Evolutionary conservation across 2,113 vertebrate species (phyloP).

Genomic region (Oxygymnocypris stewartii): DNA sequence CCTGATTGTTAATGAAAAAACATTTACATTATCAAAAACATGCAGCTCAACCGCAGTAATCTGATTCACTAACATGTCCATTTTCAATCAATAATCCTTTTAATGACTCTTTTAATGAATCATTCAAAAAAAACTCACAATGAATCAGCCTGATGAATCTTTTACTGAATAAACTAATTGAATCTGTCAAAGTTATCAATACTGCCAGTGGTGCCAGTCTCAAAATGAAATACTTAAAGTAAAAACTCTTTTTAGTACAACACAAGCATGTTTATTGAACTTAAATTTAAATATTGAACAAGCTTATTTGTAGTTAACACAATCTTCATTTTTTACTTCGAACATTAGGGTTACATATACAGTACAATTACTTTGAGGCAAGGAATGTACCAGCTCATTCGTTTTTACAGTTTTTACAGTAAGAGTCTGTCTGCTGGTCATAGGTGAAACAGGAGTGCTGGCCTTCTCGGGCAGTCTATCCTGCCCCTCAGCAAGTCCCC

Average conservation of each 20-base stretch:
- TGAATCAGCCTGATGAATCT: neutral
- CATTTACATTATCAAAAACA: neutral
- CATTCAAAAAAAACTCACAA: neutral
- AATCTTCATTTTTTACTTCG: neutral
- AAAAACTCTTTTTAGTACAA: neutral
- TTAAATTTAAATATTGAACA: neutral
- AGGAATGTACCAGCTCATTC: neutral
- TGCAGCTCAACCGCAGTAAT: neutral
- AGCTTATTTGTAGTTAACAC: neutral
- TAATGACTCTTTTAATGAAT: neutral
- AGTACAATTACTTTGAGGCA: neutral
- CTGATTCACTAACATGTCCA: neutral
- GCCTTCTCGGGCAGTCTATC: constrained; percentile 6
- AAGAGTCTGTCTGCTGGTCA: neutral
- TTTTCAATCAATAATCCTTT: neutral
- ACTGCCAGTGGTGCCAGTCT: neutral
- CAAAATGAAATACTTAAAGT: neutral
- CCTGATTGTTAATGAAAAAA: too few species aligned
- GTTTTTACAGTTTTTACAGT: neutral
- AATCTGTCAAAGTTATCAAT: too few species aligned
- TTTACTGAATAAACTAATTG: neutral
- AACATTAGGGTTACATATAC: neutral
- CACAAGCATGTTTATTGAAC: neutral
- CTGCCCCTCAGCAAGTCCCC: constrained; percentile 7
- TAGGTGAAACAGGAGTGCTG: constrained; percentile 5